Evolutionary conservation across 2,888 invertebrate genomes (phyloP), one percentile per base, ranked within the genome.

Genomic region (Eumacrocentrus americanus): DNA sequence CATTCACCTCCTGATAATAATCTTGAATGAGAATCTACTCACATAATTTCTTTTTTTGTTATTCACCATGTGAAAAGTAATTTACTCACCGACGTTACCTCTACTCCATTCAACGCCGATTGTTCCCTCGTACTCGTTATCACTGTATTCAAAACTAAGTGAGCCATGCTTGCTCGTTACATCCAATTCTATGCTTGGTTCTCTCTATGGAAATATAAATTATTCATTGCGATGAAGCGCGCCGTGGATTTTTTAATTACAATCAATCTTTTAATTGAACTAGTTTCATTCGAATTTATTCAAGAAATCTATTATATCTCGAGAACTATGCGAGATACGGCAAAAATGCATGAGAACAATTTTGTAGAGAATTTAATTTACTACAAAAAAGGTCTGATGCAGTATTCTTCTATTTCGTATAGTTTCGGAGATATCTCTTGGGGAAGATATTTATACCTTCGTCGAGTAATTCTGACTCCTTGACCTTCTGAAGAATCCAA

Each of bases 401-500:
- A 29, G 9, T 6, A 29, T 6, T 29, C 29, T 9, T 9, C 4
- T 29, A 29, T 6, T 6, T 29, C 4, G 4, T 9, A 6, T 29
- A 29, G 29, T 29, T 29, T 29, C 9, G 4, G 29, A 29, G 29
- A 29, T 29, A 29, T 29, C 9, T 9, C 29, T 29, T 4, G 9
- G 14, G 34, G 56, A 25, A 57, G 9, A 11, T 9, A 20, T 20
- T 4, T 34, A 6, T 18, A 80, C 80, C 71, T 80, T 80, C 2
- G 75, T 58, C 11, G 72, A 69, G 58, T 71, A 77, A 67, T 75
- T 79, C 37, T 79, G 79, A 65, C 77, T 80, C 65, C 84, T 84
- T n/a, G 85, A 85, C 65, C 86, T 77, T 70, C 85, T 78, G 71
- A 90, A 89, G 68, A 89, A 84, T 40, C 88, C 86, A 58, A 80